phyloP scores from a whole-genome alignment of 2,888 invertebrate genomes.

The Yponomeuta malinellus region DNA sequence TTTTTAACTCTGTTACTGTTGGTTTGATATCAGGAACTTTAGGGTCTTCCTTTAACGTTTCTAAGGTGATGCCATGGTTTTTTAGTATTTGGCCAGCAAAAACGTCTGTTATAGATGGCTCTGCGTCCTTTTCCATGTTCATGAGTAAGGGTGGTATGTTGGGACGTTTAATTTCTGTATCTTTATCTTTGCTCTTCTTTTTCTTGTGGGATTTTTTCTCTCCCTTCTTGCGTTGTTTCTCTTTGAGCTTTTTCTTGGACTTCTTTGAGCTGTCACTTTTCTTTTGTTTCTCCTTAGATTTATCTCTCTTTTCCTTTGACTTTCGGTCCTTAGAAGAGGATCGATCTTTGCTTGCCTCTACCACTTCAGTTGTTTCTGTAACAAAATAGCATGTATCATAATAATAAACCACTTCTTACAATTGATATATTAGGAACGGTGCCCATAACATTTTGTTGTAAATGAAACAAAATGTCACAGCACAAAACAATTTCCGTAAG shows the following conservation, averaged over 20 bases:
- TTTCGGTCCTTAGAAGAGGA: conserved; percentile 66
- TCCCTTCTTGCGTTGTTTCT: conserved; percentile 47
- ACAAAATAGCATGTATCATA: conserved; percentile 17
- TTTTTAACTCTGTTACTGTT: conserved; percentile 38
- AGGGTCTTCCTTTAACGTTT: conserved; percentile 39
- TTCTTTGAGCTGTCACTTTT: conserved; percentile 51
- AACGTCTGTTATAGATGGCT: conserved; percentile 77
- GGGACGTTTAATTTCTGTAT: conserved; percentile 58
- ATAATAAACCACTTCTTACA: neutral
- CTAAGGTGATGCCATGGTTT: conserved; percentile 59
- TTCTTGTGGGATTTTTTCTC: conserved; percentile 66
- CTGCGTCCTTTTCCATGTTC: conserved; percentile 66
- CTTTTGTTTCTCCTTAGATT: conserved; percentile 53
- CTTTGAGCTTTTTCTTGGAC: conserved; percentile 58
- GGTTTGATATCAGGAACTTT: conserved; percentile 41
- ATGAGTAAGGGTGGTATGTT: conserved; percentile 65
- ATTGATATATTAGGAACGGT: too few species aligned
- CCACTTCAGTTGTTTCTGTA: conserved; percentile 40
- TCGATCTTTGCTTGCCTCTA: conserved; percentile 45
- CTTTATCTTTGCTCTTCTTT: conserved; percentile 34
- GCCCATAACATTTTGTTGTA: too few species aligned
- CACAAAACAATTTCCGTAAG: too few species aligned
- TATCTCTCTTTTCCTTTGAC: conserved; percentile 36
- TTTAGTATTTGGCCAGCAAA: conserved; percentile 79
- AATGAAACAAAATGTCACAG: too few species aligned